Conservation (phyloP, 1,140 invertebrate species). For the Caenorhabditis tropicalis region DNA sequence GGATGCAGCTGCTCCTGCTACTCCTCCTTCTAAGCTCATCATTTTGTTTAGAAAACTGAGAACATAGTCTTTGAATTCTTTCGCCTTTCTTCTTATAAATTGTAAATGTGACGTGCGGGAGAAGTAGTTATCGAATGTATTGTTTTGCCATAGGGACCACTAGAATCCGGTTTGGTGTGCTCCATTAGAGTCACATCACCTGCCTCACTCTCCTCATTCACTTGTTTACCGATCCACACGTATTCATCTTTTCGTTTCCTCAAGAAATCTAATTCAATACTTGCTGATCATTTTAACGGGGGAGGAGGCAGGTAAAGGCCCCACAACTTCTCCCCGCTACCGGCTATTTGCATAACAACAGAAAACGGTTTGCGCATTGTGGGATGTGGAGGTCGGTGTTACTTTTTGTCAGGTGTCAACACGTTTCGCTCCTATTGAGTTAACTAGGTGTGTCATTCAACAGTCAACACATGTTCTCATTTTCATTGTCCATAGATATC, state of each 20-base stretch:
- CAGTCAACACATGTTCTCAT: neutral
- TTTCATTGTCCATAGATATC: neutral
- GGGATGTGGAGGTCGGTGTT: slow-evolving; percentile 13
- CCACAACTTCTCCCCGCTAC: neutral
- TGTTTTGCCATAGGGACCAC: neutral
- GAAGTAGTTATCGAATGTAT: neutral
- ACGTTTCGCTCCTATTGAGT: slow-evolving; percentile 25
- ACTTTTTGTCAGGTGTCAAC: slow-evolving; percentile 43
- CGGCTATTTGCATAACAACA: slow-evolving; percentile 20
- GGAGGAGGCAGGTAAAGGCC: neutral
- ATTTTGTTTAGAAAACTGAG: slow-evolving; percentile 20
- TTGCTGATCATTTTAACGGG: slow-evolving; percentile 29
- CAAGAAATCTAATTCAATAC: neutral
- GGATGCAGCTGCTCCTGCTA: neutral
- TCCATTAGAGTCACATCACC: slow-evolving; percentile 36
- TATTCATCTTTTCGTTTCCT: neutral
- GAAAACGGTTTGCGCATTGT: slow-evolving; percentile 9
- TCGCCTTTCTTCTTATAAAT: slow-evolving; percentile 26
- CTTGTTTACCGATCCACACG: slow-evolving; percentile 28
- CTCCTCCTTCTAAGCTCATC: neutral
- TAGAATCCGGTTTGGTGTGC: neutral
- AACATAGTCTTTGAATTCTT: slow-evolving; percentile 27
- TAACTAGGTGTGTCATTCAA: slow-evolving; percentile 27
- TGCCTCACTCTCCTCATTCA: neutral
- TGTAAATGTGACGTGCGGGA: slow-evolving; percentile 30